These are phyloP conservation scores for Drosophila imparisetae DNA, from an alignment of 2,888 invertebrate species.

Conservation along the genomic window DNA sequence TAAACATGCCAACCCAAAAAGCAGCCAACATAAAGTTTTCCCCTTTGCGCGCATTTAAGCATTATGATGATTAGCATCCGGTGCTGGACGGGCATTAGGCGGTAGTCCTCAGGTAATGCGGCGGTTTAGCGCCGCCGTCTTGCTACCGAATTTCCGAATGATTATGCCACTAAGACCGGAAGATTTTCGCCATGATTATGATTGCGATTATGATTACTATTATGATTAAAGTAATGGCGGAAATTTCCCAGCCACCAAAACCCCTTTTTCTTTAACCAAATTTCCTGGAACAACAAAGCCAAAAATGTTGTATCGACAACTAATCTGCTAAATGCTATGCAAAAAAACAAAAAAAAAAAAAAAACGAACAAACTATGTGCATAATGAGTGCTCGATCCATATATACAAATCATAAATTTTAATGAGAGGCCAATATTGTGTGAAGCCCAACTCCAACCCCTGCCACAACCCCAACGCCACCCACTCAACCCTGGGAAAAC, in stretches of 20 bases:
- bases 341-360: constrained; percentile 11
- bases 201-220: constrained; percentile 70
- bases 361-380: constrained; percentile 60
- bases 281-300: constrained; percentile 57
- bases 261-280: constrained; percentile 33
- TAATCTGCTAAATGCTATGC: constrained; percentile 75
- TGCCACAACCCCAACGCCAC: constrained; percentile 3
- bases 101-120: constrained; percentile 36
- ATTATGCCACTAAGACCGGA: constrained; percentile 69
- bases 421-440: constrained; percentile 69
- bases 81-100: constrained; percentile 41
- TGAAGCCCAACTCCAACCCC: constrained; percentile 4
- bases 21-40: constrained; percentile 58
- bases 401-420: constrained; percentile 79
- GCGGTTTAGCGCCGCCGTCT: constrained; percentile 67
- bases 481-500: neutral
- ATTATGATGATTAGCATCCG: constrained; percentile 73
- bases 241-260: constrained; percentile 66
- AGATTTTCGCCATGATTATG: constrained; percentile 73
- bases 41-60: constrained; percentile 58
- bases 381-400: constrained; percentile 73
- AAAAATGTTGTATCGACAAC: constrained; percentile 63
- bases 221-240: constrained; percentile 68
- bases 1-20: constrained; percentile 76
- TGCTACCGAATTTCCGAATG: constrained; percentile 69